Evolutionary conservation across 2,797 vertebrate species (phyloP), one percentile per base, ranked within the genome.

Genomic region (Pseudomugil gertrudae): DNA sequence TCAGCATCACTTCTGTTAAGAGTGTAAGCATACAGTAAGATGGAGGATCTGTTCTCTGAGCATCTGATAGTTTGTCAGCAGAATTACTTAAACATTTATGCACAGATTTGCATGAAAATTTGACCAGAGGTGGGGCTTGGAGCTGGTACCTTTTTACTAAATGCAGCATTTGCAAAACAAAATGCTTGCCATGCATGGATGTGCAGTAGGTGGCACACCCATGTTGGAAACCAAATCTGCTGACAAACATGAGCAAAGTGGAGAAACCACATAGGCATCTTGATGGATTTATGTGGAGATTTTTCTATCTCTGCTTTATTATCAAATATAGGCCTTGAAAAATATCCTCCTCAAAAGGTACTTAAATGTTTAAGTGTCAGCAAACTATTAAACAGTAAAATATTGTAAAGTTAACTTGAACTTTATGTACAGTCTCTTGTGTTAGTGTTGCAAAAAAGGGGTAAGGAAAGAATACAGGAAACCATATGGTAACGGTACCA

Each of bases 401-500:
- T 45, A 17, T 13, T 32, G 10, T 38, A 13, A 8, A 55, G 7
- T 27, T 70, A 26, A 29, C 10, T 54, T 57, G 17, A 36, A 30
- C 50, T 61, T 47, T 30, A 5, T 26, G 26, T 21, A 51, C 33
- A 67, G 9, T 19, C 32, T 15, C 10, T 60, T 60, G 40, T 68
- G 58, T 76, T 33, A 69, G 50, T 67, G 59, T 24, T 74, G 53
- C 57, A 58, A 29, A 55, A 27, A 53, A 51, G 27, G 58, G 47
- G 43, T 56, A 61, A 57, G 30, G 48, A 43, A 47, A 57, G 64
- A 64, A 71, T 58, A 36, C 64, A 47, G 79, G 87, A 79, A 70
- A 81, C 67, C 73, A 80, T n/a, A n/a, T n/a, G n/a, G 79, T 23
- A 83, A 65, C 78, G 68, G 63, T 52, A 77, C 23, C 61, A 75